A percentile compares a stretch with the other conserved stretches of the same genome.
phyloP scores from a whole-genome alignment of 2,113 vertebrate species.

The Odobenus rosmarus region DNA sequence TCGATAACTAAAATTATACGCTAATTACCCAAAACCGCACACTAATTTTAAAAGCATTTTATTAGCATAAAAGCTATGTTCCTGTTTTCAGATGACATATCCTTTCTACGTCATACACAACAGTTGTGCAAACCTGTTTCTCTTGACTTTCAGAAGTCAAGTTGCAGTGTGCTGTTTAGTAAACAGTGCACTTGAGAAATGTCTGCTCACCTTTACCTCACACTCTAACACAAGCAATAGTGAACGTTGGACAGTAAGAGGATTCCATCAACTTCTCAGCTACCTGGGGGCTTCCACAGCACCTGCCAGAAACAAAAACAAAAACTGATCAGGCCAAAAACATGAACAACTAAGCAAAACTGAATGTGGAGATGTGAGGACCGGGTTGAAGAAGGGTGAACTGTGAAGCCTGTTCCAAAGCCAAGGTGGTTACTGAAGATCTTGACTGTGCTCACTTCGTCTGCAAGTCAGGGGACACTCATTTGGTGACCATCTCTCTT shows the following conservation, averaged over 20 bases:
- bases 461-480: neutral
- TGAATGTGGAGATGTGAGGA: neutral
- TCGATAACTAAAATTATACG: constrained; percentile 64
- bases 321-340: neutral
- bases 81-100: neutral
- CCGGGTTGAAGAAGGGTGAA: neutral
- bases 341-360: neutral
- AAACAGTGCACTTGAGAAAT: neutral
- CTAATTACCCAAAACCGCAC: constrained; percentile 59
- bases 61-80: neutral
- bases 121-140: neutral
- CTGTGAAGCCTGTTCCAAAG: neutral
- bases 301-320: neutral
- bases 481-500: neutral
- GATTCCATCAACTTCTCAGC: neutral
- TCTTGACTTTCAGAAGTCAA: neutral
- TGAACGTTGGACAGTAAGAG: neutral
- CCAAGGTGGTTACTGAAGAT: neutral
- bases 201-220: neutral
- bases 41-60: constrained; percentile 62
- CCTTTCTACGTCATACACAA: neutral
- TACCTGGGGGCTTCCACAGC: neutral
- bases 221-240: neutral
- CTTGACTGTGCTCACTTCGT: neutral
- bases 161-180: neutral